Evolutionary conservation across 2,888 invertebrate species (phyloP).

Genomic region (Ptilodon capucinus): DNA sequence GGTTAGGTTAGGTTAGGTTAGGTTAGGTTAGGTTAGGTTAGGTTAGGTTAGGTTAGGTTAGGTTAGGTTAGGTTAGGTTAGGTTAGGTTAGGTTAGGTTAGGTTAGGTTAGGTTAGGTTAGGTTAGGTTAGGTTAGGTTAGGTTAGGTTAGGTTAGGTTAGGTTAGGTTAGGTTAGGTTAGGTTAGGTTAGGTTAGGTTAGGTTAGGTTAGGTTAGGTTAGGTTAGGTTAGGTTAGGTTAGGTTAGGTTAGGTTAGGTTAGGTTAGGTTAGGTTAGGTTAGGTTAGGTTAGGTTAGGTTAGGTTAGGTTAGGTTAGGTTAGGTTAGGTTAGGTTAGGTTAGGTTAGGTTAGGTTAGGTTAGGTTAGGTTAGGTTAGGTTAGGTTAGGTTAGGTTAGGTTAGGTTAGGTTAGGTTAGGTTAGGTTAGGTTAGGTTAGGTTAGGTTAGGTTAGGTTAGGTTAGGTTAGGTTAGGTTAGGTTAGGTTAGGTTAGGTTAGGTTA

Average conservation of each 20-base stretch:
- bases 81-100: conserved; percentile 21
- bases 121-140: conserved; percentile 19
- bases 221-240: conserved; percentile 9
- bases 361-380: conserved; percentile 15
- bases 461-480: conserved; percentile 11
- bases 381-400: conserved; percentile 20
- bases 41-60: conserved; percentile 23
- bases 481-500: conserved; percentile 15
- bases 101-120: conserved; percentile 20
- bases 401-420: conserved; percentile 16
- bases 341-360: conserved; percentile 7
- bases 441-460: conserved; percentile 17
- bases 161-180: conserved; percentile 22
- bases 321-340: conserved; percentile 7
- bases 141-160: conserved; percentile 22
- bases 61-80: conserved; percentile 22
- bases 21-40: conserved; percentile 23
- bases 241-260: conserved; percentile 9
- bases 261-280: conserved; percentile 7
- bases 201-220: conserved; percentile 21
- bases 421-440: conserved; percentile 12
- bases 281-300: conserved; percentile 7
- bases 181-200: conserved; percentile 21
- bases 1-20: conserved; percentile 24
- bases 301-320: conserved; percentile 7